These are phyloP conservation scores for Vicugna pacos DNA, from an alignment of 2,113 vertebrate genomes.

Conservation along the genomic window DNA sequence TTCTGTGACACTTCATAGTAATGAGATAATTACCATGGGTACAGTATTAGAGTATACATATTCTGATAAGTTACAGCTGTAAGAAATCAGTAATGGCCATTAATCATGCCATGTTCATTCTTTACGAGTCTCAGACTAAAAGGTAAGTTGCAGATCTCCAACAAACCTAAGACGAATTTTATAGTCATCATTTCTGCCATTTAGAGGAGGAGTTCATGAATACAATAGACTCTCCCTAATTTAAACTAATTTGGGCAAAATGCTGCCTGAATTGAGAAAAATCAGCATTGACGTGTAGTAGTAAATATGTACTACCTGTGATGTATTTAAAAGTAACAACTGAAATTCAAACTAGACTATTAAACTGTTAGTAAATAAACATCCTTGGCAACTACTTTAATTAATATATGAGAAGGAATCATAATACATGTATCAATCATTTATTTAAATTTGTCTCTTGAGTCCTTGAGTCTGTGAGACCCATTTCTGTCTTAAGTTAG, in stretches of 20 bases:
- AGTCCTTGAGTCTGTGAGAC: constrained; percentile 65
- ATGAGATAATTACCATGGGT: constrained; percentile 82
- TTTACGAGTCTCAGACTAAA: constrained; percentile 44
- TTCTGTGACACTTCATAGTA: constrained; percentile 82
- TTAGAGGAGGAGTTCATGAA: constrained; percentile 65
- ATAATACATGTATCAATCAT: constrained; percentile 63
- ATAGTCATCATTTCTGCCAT: constrained; percentile 64
- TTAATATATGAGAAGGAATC: constrained; percentile 70
- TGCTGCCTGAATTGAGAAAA: constrained; percentile 71
- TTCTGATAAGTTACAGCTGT: constrained; percentile 79
- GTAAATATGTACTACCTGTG: constrained; percentile 62
- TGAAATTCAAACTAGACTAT: constrained; percentile 59
- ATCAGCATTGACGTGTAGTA: constrained; percentile 55
- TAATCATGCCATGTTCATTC: constrained; percentile 71
- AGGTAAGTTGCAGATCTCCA: constrained; percentile 59
- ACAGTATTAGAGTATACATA: constrained; percentile 77
- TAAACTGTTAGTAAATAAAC: constrained; percentile 74
- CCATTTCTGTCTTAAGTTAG: constrained; percentile 69
- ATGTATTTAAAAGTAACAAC: constrained; percentile 72
- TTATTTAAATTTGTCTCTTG: constrained; percentile 69
- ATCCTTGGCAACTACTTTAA: constrained; percentile 63
- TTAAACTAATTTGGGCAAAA: constrained; percentile 74
- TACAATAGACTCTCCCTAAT: constrained; percentile 72
- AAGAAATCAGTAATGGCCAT: constrained; percentile 77
- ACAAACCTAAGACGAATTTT: constrained; percentile 55